A percentile compares a stretch with the other conserved stretches of the same genome.
These are phyloP conservation scores for Brachypterus glaber DNA, from an alignment of 2,888 invertebrate species.

Conservation along the genomic window DNA sequence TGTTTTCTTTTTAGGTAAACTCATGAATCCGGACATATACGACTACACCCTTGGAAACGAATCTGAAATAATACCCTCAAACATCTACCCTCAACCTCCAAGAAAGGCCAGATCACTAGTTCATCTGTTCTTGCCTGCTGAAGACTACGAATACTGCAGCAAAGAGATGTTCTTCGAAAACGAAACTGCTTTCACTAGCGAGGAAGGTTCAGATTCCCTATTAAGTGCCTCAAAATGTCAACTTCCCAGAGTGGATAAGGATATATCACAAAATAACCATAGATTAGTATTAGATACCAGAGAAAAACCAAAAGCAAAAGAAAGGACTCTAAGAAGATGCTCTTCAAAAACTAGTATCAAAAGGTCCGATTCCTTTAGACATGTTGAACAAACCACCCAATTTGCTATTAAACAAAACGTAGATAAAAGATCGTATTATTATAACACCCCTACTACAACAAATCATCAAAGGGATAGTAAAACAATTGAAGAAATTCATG, in stretches of 20 bases:
- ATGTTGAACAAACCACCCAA: slow-evolving; percentile 10
- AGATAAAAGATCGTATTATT: slow-evolving; percentile 19
- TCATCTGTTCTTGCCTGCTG: slow-evolving; percentile 55
- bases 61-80: slow-evolving; percentile 65
- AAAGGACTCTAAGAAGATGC: slow-evolving; percentile 11
- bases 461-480: slow-evolving; percentile 17
- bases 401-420: slow-evolving; percentile 14
- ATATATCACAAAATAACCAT: slow-evolving; percentile 32
- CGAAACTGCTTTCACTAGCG: slow-evolving; percentile 52
- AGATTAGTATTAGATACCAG: slow-evolving; percentile 49
- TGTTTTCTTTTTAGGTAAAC: slow-evolving; percentile 33
- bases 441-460: slow-evolving; percentile 19
- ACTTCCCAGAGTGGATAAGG: slow-evolving; percentile 15
- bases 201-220: slow-evolving; percentile 62
- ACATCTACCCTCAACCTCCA: slow-evolving; percentile 73
- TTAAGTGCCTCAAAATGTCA: slow-evolving; percentile 51
- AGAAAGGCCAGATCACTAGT: slow-evolving; percentile 62
- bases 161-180: slow-evolving; percentile 48
- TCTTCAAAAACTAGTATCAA: slow-evolving; percentile 21
- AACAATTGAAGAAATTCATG: slow-evolving; percentile 15
- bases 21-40: slow-evolving; percentile 37
- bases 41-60: slow-evolving; percentile 47
- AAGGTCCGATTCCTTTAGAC: slow-evolving; percentile 26
- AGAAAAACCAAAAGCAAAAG: slow-evolving; percentile 23
- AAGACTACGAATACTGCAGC: slow-evolving; percentile 44